These are phyloP conservation scores for Rhabdomys dilectus DNA, from an alignment of 2,113 vertebrate species.

Conservation along the genomic window DNA sequence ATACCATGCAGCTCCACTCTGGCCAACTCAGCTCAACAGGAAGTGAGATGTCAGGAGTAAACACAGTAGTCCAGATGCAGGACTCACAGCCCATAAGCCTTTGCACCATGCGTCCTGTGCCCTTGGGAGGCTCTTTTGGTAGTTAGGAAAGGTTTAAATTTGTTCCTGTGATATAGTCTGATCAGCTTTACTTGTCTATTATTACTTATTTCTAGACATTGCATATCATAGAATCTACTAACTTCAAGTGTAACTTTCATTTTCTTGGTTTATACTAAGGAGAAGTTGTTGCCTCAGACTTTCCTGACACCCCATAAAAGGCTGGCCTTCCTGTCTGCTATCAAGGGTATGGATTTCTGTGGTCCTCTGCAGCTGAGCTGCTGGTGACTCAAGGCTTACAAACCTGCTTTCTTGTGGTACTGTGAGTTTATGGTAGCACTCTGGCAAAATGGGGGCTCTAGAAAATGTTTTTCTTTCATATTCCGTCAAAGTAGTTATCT, in stretches of 20 bases:
- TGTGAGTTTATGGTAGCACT: not conserved
- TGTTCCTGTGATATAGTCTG: not conserved
- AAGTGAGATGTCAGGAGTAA: not conserved
- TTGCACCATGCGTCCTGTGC: not conserved
- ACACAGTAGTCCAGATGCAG: not conserved
- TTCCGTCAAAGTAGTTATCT: conserved; percentile 35
- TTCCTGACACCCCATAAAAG: conserved; percentile 1
- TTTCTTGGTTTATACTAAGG: conserved; percentile 25
- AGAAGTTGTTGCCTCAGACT: conserved; percentile 22
- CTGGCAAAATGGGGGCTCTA: not conserved
- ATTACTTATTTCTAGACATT: conserved; percentile 4
- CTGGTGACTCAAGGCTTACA: not conserved
- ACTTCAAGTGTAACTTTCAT: not conserved
- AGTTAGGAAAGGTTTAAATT: conserved; percentile 44
- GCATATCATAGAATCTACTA: conserved; percentile 28
- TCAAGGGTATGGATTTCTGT: conserved; percentile 1
- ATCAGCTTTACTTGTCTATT: conserved; percentile 1
- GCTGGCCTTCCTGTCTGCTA: not conserved
- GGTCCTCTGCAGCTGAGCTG: not conserved
- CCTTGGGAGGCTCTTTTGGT: not conserved
- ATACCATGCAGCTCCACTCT: not conserved
- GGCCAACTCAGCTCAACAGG: not conserved
- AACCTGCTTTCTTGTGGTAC: not conserved
- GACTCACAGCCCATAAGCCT: not conserved
- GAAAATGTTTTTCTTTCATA: conserved; percentile 36